A percentile compares a stretch with the other conserved stretches of the same genome.
Conservation (phyloP, 2,113 vertebrate genomes). For the Phylloscopus trochiloides region DNA sequence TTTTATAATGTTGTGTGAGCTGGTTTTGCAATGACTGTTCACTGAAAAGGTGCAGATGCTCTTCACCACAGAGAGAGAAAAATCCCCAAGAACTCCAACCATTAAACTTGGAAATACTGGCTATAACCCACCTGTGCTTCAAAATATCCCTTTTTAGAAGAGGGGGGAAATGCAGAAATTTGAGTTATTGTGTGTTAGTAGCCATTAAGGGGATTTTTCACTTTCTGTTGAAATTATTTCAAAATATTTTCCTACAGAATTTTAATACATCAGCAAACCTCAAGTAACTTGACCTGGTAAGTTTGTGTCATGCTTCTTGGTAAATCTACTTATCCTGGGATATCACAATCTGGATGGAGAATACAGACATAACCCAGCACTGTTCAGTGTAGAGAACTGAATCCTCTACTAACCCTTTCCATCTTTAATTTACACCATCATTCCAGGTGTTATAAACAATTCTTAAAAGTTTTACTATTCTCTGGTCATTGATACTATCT, state of each 20-base stretch:
- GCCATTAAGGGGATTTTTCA: neutral
- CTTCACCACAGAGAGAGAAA: neutral
- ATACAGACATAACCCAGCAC: neutral
- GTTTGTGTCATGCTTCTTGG: neutral
- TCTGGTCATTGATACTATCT: neutral
- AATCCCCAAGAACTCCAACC: neutral
- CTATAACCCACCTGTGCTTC: neutral
- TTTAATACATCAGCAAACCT: neutral
- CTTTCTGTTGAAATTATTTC: neutral
- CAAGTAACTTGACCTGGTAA: neutral
- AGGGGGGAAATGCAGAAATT: neutral
- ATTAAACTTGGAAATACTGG: neutral
- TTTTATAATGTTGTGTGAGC: neutral
- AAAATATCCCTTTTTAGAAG: neutral
- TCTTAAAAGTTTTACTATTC: neutral
- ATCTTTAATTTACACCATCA: neutral
- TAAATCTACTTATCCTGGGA: neutral
- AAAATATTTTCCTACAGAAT: neutral
- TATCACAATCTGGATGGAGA: neutral
- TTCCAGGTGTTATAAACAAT: neutral
- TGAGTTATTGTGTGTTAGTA: neutral
- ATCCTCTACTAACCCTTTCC: neutral
- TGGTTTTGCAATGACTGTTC: neutral
- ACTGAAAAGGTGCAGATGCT: constrained; percentile 12
- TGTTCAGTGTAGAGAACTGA: neutral